Evolutionary conservation across 2,888 invertebrate species (phyloP).

Genomic region (Eucera pruinosa): DNA sequence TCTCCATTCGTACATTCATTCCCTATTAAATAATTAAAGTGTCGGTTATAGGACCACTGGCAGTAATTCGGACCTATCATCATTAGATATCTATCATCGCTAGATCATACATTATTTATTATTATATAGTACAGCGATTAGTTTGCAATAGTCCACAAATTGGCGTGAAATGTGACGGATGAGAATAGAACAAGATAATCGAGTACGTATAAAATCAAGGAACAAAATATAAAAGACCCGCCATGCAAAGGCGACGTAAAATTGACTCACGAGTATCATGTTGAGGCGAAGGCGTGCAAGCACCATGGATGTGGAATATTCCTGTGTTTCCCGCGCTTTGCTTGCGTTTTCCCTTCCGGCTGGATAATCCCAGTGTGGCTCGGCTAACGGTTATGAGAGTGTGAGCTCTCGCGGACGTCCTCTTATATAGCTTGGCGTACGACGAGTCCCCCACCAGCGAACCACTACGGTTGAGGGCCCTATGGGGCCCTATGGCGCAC

Average conservation of each 20-base stretch:
- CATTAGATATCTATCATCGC: too few species aligned
- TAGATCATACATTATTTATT: too few species aligned
- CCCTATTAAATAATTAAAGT: too few species aligned
- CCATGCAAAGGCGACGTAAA: not conserved
- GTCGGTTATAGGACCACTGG: too few species aligned
- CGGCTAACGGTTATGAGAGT: slow-evolving; percentile 74
- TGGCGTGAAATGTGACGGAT: too few species aligned
- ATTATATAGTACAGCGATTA: too few species aligned
- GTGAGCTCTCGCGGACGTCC: slow-evolving; percentile 73
- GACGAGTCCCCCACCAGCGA: slow-evolving; percentile 62
- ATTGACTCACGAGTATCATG: slow-evolving; percentile 63
- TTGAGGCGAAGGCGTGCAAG: slow-evolving; percentile 3
- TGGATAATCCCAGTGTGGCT: slow-evolving; percentile 63
- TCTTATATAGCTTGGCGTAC: slow-evolving; percentile 79
- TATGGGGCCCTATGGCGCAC: slow-evolving; percentile 61
- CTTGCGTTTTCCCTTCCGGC: slow-evolving; percentile 35
- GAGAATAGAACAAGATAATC: too few species aligned
- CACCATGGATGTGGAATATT: not conserved
- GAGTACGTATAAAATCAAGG: too few species aligned
- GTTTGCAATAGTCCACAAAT: too few species aligned
- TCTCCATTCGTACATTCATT: too few species aligned
- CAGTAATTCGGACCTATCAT: too few species aligned
- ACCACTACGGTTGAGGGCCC: slow-evolving; percentile 10
- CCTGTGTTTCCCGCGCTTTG: slow-evolving; percentile 11
- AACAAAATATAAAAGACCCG: too few species aligned